Percentiles rank a stretch among this genome's conserved stretches.
These are phyloP conservation scores for Porites australiensis DNA, from an alignment of 64 coral and sea anemone genomes.

Conservation along the genomic window DNA sequence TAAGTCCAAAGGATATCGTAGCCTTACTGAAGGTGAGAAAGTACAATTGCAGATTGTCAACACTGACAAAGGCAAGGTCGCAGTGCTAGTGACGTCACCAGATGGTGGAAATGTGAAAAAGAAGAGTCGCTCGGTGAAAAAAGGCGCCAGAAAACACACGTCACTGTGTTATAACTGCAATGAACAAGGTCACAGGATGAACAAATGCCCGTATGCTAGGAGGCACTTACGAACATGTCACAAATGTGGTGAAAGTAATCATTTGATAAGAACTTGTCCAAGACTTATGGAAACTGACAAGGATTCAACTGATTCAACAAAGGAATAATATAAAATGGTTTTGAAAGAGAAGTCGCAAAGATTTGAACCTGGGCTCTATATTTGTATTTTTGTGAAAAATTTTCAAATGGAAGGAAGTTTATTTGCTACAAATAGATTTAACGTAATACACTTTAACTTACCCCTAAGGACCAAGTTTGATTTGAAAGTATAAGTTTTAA, in stretches of 20 bases:
- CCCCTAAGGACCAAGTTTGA: too few relatives aligned
- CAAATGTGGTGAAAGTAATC: slow-evolving; percentile 76
- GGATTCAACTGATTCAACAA: slow-evolving; percentile 3
- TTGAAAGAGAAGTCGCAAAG: too few relatives aligned
- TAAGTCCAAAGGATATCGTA: slow-evolving; percentile 84
- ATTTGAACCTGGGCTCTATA: too few relatives aligned
- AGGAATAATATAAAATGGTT: neutral
- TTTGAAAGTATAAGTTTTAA: too few relatives aligned
- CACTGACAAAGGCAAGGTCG: slow-evolving; percentile 84
- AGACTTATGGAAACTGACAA: slow-evolving; percentile 17
- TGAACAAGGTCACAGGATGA: slow-evolving; percentile 76
- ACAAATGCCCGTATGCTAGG: slow-evolving; percentile 84
- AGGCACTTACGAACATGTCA: slow-evolving; percentile 66
- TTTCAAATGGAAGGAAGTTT: too few relatives aligned
- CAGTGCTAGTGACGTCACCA: slow-evolving; percentile 77
- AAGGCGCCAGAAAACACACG: slow-evolving; percentile 90
- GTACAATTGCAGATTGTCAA: slow-evolving; percentile 78
- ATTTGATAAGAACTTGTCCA: slow-evolving; percentile 89
- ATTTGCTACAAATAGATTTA: too few relatives aligned
- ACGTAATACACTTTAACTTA: too few relatives aligned
- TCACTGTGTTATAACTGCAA: slow-evolving; percentile 93
- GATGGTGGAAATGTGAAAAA: slow-evolving; percentile 70
- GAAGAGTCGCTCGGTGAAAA: slow-evolving; percentile 64
- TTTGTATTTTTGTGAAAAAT: too few relatives aligned
- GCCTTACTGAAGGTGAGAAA: slow-evolving; percentile 81